Evolutionary conservation across 2,888 invertebrate species (phyloP), one percentile per base, ranked within the genome.

Genomic region (Agrotis clavis): DNA sequence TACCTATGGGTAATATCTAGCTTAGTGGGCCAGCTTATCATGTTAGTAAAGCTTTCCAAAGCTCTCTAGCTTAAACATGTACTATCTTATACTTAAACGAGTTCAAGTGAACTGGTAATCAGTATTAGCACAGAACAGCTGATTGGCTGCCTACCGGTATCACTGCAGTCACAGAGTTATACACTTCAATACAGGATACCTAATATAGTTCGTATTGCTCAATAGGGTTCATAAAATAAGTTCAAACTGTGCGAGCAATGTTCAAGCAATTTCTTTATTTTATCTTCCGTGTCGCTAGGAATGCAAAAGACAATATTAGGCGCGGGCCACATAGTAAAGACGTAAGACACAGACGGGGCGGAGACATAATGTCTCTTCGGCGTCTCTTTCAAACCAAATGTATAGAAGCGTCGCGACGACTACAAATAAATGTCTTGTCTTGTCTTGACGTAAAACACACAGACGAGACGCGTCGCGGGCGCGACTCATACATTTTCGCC

Each of bases 21-120:
- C 41, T 9, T 41, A 41, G 41, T 41, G 41, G 41, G 41, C 41
- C 56, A 77, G 21, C 1, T 25, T 41, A 7, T 19, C 13, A 5
- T 6, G 4, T 41, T 11, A 41, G 41, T 2, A 50, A 64, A 71
- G 50, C 47, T 78, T 74, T 78, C 47, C n/a, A 50, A 30, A 56
- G 75, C 18, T 57, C 57, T 57, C 35, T 14, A 35, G 35, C 18
- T 41, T 41, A 41, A 11, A 41, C 7, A 5, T 35, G 35, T 69
- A 30, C 4, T 72, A 45, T 51, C 13, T 5, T 21, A n/a, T n/a
- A n/a, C n/a, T n/a, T 3, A 1, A 13, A 25, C 50, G 19, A 63
- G 63, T 62, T 45, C n/a, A n/a, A 25, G 21, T 9, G 0, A n/a
- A 53, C 19, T 35, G 19, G 30, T 1, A 21, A 21, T 19, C 1